A percentile compares a stretch with the other conserved stretches of the same genome.
Conservation (phyloP, 2,113 vertebrate genomes). For the Corvus hawaiiensis region DNA sequence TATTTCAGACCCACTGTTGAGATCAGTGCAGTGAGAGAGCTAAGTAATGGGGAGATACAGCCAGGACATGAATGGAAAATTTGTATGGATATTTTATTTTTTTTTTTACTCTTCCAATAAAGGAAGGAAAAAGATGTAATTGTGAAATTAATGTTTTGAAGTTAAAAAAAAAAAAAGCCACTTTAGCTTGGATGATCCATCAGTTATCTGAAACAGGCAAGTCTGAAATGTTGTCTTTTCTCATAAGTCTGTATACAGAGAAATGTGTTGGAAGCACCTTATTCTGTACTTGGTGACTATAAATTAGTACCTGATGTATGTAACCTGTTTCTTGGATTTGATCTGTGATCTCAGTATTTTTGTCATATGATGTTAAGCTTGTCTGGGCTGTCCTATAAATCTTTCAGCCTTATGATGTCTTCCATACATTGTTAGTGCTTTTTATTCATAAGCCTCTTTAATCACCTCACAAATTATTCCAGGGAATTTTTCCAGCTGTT, state of each 20-base stretch:
- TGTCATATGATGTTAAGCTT: background rate
- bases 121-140: background rate
- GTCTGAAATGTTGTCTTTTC: background rate
- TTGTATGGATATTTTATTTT: background rate
- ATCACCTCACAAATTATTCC: background rate
- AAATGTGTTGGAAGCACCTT: background rate
- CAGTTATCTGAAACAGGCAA: background rate
- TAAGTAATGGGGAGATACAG: background rate
- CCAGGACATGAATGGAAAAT: background rate
- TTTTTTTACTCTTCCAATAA: background rate
- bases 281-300: background rate
- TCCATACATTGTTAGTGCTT: background rate
- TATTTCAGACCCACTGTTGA: constrained; percentile 42
- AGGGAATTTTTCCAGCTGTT: background rate
- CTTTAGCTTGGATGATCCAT: background rate
- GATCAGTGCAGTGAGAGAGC: background rate
- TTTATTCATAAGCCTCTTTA: background rate
- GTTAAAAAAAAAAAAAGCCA: background rate
- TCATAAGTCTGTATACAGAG: background rate
- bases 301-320: background rate
- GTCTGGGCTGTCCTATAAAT: background rate
- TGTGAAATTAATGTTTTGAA: background rate
- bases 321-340: constrained; percentile 5
- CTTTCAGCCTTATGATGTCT: background rate
- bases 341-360: constrained; percentile 7